Evolutionary conservation across 2,888 invertebrate genomes (phyloP), one percentile per base, ranked within the genome.

Genomic region (Volucella inflata): DNA sequence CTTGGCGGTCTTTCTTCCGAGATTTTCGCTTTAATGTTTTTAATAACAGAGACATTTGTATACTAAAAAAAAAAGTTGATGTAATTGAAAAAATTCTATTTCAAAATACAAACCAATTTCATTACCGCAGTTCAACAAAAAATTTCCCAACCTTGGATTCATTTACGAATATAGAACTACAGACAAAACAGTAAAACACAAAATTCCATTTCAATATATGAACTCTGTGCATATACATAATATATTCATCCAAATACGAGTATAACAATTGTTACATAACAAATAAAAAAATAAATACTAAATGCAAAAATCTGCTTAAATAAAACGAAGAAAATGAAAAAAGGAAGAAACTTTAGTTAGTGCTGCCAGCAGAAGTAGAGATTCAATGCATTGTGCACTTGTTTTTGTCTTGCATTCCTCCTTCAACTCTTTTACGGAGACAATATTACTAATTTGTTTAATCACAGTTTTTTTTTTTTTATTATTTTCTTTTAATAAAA

Each of bases 181-280:
- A 21, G 6, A 30, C 30, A 30, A 30, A 30, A n/a, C n/a, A 30
- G 30, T 30, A 44, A 51, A 50, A 64, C 14, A 8, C 38, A 9
- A 30, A 30, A 30, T 17, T 6, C 2, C 42, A 14, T 53, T 67
- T n/a, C 50, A 42, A 67, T 14, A 17, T 16, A 12, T 46, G 48
- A 55, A 64, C 62, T 53, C 21, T 14, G 60, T 77, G 30, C 55
- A 48, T 70, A 30, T 30, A 30, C 30, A n/a, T n/a, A 42, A 57
- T 75, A 74, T 79, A 70, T 68, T 83, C 4, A 70, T 80, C 48
- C 40, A 84, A 79, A 75, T 70, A n/a, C n/a, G n/a, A n/a, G n/a
- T n/a, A 84, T 70, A 84, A 84, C 75, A 79, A 75, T 64, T 57
- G 38, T 72, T 68, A 74, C 40, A 71, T 80, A 84, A 80, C 75